Conservation (phyloP, 2,888 invertebrate species). For the Dorcus hopei region DNA sequence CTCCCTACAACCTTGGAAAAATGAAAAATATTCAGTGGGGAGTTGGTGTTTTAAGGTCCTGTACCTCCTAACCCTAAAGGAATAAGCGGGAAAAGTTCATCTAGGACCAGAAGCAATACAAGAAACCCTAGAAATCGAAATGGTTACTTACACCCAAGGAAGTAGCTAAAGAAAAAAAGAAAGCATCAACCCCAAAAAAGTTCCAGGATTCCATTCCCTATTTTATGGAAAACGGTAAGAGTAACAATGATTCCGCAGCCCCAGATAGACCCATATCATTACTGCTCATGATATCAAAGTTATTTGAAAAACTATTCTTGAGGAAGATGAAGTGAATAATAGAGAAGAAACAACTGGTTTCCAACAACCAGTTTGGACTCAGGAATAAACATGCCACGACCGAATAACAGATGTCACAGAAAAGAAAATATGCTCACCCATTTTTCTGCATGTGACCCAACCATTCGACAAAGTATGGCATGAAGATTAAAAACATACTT, state of each 20-base stretch:
- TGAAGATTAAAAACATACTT: not conserved
- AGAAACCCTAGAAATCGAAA: too few species aligned
- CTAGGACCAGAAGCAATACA: too few species aligned
- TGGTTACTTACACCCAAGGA: not conserved
- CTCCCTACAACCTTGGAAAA: too few species aligned
- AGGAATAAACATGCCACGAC: not conserved
- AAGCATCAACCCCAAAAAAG: not conserved
- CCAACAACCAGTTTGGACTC: not conserved
- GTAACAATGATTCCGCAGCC: not conserved
- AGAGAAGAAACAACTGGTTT: not conserved
- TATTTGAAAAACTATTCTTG: not conserved
- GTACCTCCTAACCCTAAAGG: too few species aligned
- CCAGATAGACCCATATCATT: not conserved
- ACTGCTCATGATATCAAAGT: not conserved
- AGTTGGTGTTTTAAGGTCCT: too few species aligned
- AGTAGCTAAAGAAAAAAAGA: not conserved
- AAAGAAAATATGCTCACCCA: not conserved
- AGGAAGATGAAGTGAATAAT: not conserved
- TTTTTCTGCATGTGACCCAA: not conserved
- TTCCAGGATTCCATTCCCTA: not conserved
- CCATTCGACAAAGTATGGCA: not conserved
- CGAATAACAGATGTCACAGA: not conserved
- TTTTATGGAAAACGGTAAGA: not conserved
- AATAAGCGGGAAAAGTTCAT: too few species aligned
- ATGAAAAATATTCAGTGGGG: too few species aligned